Evolutionary conservation across 2,113 vertebrate genomes (phyloP).

Genomic region (Rutilus rutilus): DNA sequence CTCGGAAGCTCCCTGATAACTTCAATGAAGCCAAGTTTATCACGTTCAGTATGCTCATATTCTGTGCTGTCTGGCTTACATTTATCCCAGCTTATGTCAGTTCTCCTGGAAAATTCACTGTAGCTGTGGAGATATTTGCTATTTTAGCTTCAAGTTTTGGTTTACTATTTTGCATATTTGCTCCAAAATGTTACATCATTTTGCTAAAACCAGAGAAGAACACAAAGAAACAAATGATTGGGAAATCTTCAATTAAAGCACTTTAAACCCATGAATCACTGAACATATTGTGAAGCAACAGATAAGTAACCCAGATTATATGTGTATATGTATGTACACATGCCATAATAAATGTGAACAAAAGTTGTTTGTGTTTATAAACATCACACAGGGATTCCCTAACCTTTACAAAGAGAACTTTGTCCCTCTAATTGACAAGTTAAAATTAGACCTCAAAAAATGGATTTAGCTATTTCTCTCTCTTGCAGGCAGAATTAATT

Average conservation of each 20-base stretch:
- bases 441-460: too few relatives aligned
- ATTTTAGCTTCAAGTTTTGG: slow-evolving; percentile 54
- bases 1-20: slow-evolving; percentile 63
- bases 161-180: slow-evolving; percentile 51
- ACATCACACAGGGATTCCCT: too few relatives aligned
- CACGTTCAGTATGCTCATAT: slow-evolving; percentile 68
- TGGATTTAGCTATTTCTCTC: too few relatives aligned
- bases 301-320: not conserved
- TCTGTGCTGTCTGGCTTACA: slow-evolving; percentile 70
- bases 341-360: not conserved
- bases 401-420: too few relatives aligned
- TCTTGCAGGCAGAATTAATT: too few relatives aligned
- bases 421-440: too few relatives aligned
- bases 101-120: slow-evolving; percentile 38
- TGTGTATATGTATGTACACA: not conserved
- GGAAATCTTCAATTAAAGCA: not conserved
- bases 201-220: slow-evolving; percentile 53
- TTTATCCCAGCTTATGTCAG: slow-evolving; percentile 59
- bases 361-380: too few relatives aligned
- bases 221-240: slow-evolving; percentile 45
- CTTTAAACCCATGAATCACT: not conserved
- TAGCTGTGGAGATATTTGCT: slow-evolving; percentile 74
- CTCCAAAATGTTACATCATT: slow-evolving; percentile 55
- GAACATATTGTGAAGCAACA: not conserved
- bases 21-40: slow-evolving; percentile 70